Base-by-base conservation (phyloP, 2,888 invertebrate genomes). In the Aphrophora alni region DNA sequence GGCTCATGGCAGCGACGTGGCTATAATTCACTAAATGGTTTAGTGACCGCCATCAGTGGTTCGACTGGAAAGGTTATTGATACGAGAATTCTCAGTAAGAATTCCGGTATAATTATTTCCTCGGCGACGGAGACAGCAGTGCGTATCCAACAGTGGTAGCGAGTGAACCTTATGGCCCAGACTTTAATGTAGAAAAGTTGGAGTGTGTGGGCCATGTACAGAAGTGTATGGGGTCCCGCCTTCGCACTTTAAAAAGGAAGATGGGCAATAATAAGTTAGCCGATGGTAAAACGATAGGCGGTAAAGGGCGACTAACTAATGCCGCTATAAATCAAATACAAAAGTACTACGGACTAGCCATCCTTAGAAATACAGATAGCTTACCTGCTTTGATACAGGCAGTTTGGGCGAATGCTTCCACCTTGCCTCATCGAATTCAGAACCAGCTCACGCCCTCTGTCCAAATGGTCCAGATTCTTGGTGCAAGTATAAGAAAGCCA, bases 371-470 rank as follows among this genome's bases (percentile, higher is more conserved):
- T 81, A 73, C 82, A 17, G 70, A 84, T 78, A 83, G 83, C 17
- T 51, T 82, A 14, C 84, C 83, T 68, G 80, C 80, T 10, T 85
- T 85, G 85, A 85, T 84, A 75, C 83, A 83, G 51, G 85, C 82
- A n/a, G 81, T 86, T 71, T 86, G 85, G 85, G 85, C 86, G 83
- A 83, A 8, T 86, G 82, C 75, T 83, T 81, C 44, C 85, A 85
- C 70, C 82, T 84, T 71, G 74, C 51, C 73, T 86, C 85, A 10
- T 80, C 85, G 0, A 83, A 85, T 33, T 82, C 82, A 74, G 81
- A 85, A 10, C 85, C 84, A n/a, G n/a, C n/a, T n/a, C n/a, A n/a
- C n/a, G n/a, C n/a, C n/a, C n/a, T n/a, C n/a, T n/a, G 12, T 44
- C 7, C 44, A 76, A 76, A 76, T 51, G 76, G 76, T 5, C 14